These are phyloP conservation scores for Itoplectis maculator DNA, from an alignment of 2,888 invertebrate species.

Conservation along the genomic window DNA sequence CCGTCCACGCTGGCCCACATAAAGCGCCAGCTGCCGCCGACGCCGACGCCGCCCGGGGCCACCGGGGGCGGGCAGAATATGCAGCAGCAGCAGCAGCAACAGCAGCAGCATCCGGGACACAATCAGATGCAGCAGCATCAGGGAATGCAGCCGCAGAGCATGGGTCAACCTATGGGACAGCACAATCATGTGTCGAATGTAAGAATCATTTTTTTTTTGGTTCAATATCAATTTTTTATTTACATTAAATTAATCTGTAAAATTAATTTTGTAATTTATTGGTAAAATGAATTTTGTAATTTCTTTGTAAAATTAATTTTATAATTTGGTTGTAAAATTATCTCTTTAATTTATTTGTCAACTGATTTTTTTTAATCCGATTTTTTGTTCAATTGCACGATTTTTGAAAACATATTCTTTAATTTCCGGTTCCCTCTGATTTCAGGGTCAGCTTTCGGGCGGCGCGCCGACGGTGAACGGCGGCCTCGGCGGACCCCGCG, in stretches of 20 bases:
- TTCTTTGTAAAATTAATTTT: too few relatives aligned
- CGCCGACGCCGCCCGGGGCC: conserved; percentile 78
- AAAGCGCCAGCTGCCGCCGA: conserved; percentile 88
- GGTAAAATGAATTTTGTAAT: not conserved
- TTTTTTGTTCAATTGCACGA: too few relatives aligned
- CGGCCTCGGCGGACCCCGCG: conserved; percentile 76
- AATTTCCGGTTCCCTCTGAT: conserved; percentile 7
- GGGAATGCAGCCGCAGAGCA: conserved; percentile 78
- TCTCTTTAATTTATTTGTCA: too few relatives aligned
- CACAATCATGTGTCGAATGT: conserved; percentile 83
- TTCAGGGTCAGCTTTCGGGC: conserved; percentile 82
- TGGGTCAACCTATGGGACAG: conserved; percentile 80
- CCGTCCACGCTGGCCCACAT: conserved; percentile 91
- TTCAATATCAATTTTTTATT: not conserved
- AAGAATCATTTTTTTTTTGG: conserved; percentile 67
- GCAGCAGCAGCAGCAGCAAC: conserved; percentile 45
- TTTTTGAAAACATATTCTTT: not conserved
- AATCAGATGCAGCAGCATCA: conserved; percentile 79
- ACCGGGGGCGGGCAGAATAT: conserved; percentile 75
- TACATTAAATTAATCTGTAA: not conserved
- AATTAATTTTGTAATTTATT: not conserved
- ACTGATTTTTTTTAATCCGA: too few relatives aligned
- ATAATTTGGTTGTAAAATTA: too few relatives aligned
- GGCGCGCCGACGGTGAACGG: conserved; percentile 81
- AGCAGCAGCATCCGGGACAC: conserved; percentile 77